These are phyloP conservation scores for Hypomesus transpacificus DNA, from an alignment of 2,113 vertebrate genomes.

Conservation along the genomic window DNA sequence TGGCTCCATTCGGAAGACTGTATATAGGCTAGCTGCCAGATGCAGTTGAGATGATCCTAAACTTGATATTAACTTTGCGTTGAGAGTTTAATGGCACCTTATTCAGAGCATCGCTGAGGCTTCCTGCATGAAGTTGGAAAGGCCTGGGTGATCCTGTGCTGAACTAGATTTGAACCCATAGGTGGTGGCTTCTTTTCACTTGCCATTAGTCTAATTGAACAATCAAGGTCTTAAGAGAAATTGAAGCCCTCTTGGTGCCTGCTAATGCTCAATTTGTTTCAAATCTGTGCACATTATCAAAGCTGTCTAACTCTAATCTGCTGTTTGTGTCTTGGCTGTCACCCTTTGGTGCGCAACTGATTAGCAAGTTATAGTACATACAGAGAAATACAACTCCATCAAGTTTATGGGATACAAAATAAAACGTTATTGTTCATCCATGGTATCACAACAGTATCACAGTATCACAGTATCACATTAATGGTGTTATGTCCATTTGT, in stretches of 20 bases:
- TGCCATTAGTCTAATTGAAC: constrained; percentile 35
- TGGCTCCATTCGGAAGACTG: constrained; percentile 6
- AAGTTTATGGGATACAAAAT: no score
- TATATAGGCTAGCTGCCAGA: not conserved
- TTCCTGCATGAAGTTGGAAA: not conserved
- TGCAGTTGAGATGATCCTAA: not conserved
- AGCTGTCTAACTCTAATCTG: constrained; percentile 12
- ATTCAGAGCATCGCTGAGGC: not conserved
- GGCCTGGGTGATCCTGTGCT: not conserved
- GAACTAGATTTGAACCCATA: constrained; percentile 17
- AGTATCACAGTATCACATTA: no score
- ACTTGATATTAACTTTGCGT: not conserved
- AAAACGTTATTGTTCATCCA: no score
- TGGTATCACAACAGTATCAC: no score
- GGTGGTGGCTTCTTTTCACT: constrained; percentile 23
- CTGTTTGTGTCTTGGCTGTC: constrained; percentile 13
- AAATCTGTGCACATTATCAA: constrained; percentile 31
- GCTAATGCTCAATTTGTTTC: constrained; percentile 38
- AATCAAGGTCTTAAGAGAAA: constrained; percentile 37
- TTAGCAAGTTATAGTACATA: not conserved
- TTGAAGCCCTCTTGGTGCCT: constrained; percentile 12
- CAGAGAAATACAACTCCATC: no score
- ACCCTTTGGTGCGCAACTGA: not conserved
- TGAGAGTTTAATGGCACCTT: not conserved
- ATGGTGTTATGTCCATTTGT: no score